Percentiles rank a stretch among this genome's conserved stretches.
Conservation (phyloP, 1,140 invertebrate genomes). For the Zaprionus africanus region DNA sequence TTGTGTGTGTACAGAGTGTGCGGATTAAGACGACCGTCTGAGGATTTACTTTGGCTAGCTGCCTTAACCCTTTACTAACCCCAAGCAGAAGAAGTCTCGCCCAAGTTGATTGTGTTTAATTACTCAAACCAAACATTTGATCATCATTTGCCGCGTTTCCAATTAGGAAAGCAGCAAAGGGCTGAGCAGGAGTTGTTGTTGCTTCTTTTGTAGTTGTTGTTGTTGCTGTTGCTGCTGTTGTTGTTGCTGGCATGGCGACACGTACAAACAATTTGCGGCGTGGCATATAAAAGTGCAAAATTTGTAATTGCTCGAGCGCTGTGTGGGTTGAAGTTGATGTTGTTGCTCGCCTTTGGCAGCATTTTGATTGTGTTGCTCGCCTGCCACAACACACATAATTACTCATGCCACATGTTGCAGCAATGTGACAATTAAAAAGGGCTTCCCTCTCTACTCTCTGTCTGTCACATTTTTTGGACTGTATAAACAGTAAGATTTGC, state of each 20-base stretch:
- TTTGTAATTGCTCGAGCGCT: conserved; percentile 51
- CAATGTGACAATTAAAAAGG: conserved; percentile 7
- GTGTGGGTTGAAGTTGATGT: neutral
- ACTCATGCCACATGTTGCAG: conserved; percentile 57
- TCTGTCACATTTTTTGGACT: neutral
- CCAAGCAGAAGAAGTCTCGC: neutral
- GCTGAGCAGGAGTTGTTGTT: conserved; percentile 16
- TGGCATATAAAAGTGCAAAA: conserved; percentile 12
- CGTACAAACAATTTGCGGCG: conserved; percentile 70
- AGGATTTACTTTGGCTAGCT: conserved; percentile 22
- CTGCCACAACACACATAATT: conserved; percentile 54
- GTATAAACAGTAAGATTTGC: neutral
- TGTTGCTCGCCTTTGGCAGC: conserved; percentile 30
- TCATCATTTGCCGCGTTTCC: conserved; percentile 62
- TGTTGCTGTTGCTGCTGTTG: neutral
- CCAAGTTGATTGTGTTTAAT: conserved; percentile 63
- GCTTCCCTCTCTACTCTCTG: neutral
- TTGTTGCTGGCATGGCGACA: conserved; percentile 41
- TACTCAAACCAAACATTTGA: conserved; percentile 68
- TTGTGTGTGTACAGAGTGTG: neutral
- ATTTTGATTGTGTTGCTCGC: conserved; percentile 40
- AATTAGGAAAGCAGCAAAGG: conserved; percentile 60
- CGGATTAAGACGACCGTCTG: conserved; percentile 52
- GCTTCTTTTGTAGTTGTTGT: neutral
- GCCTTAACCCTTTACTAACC: neutral